Evolutionary conservation across 1,140 invertebrate species (phyloP), one percentile per base, ranked within the genome.

Genomic region (Wiebesia pumilae): DNA sequence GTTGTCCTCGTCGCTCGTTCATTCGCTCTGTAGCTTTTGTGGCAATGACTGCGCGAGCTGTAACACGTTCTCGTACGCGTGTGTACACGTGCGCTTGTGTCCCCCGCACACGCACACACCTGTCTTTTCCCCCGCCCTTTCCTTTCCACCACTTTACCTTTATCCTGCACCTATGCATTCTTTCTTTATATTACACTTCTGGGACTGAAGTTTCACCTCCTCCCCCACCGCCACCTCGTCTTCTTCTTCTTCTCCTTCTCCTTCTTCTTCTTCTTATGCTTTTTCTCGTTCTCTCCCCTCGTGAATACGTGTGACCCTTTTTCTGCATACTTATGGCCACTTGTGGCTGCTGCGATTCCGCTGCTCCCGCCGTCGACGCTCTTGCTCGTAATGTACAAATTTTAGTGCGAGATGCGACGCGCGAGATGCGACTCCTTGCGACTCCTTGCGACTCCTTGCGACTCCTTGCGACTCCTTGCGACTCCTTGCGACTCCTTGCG

Each of bases 1-100:
- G 51, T 54, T 16, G 24, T 27, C 58, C 7, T 69, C 81, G 85
- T 78, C 77, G 30, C 87, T 80, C 86, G 87, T 88, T 86, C 87
- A 84, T 87, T 86, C 82, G 81, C 78, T 87, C 62, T 43, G 9
- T 30, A 54, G 38, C 80, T 71, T 81, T 40, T 75, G 47, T 51
- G 71, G 35, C 77, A 54, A 62, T 62, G 79, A 86, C 54, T 86
- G 67, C 78, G 33, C 67, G 33, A 19, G 75, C 38, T n/a, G 16
- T 47, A 40, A 51, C 47, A 80, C 51, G 85, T 88, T 89, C 89
- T 35, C 67, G 21, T 12, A 69, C 0, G 81, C 65, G 10, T 67
- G 27, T 80, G n/a, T 62, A 27, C 33, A 87, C 87, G 88, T 88
- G 77, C 3, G 33, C 69, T 14, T 38, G 69, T 24, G 16, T 69